Conservation (phyloP, 2,113 vertebrate species). For the Petromus typicus region DNA sequence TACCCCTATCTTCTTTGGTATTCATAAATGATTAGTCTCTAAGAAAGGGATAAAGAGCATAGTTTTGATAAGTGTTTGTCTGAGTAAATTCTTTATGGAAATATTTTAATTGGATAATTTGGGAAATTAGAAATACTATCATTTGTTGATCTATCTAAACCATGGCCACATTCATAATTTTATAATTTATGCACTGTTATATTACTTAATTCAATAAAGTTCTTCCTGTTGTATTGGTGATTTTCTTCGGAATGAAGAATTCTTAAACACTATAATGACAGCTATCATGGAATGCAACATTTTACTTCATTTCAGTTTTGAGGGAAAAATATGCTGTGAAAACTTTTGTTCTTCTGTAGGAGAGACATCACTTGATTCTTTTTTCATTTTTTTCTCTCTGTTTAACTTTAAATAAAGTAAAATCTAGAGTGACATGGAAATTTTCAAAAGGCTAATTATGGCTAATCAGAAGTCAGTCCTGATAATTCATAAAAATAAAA, state of each 20-base stretch:
- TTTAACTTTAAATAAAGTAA: not conserved
- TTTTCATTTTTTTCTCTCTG: not conserved
- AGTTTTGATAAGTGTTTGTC: not conserved
- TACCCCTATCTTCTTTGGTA: not conserved
- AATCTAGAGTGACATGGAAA: not conserved
- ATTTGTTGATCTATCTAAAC: not conserved
- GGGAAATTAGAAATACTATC: not conserved
- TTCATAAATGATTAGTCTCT: not conserved
- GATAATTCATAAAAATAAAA: not conserved
- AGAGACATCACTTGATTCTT: not conserved
- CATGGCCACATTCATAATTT: not conserved
- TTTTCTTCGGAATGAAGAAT: not conserved
- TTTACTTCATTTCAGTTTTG: not conserved
- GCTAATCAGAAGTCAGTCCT: not conserved
- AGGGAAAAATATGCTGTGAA: not conserved
- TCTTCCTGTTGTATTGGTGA: not conserved
- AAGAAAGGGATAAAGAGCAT: not conserved
- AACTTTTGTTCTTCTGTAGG: not conserved
- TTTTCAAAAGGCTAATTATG: constrained; percentile 13
- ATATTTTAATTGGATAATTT: not conserved
- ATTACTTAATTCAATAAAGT: not conserved
- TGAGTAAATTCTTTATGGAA: not conserved
- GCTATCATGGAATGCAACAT: not conserved
- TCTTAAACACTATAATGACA: not conserved
- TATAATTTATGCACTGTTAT: not conserved